Evolutionary conservation across 2,113 vertebrate species (phyloP), one percentile per base, ranked within the genome.

Genomic region (Camelus dromedarius): DNA sequence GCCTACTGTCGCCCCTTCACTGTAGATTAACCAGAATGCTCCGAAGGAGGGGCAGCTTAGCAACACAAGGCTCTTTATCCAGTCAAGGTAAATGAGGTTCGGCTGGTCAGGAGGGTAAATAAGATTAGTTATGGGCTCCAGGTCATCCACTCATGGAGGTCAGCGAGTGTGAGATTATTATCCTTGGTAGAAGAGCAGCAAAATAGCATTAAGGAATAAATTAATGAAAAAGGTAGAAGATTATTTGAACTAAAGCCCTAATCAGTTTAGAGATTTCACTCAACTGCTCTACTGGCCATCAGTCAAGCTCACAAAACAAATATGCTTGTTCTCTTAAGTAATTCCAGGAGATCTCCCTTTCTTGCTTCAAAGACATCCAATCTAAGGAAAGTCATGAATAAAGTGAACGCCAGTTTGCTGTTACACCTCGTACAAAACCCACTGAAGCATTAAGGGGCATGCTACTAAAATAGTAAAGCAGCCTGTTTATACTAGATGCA

Each of bases 221-320:
- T 97, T 96, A 97, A 98, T 97, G 96, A 97, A 98, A 98, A 98
- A 94, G 82, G 92, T 97, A 98, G 91, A 87, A 97, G 97, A 96
- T 91, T 91, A 98, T 98, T 96, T 97, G 96, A 95, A 98, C 91
- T 97, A 98, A 98, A 98, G 96, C 69, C 97, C 96, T 98, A 97
- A 98, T 98, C 48, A 80, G 38, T 96, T 98, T 98, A 98, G 98
- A 98, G 97, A 95, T 97, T 97, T 85, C 48, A 1, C 93, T 97
- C 93, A 95, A 96, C 96, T 94, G 95, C 96, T 97, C 91, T 52
- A 84, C 90, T 77, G 93, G 97, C 97, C 97, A 98, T 46, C 81
- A 97, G 94, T 90, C 95, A 98, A 95, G 38, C 88, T 86, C 95
- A 88, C 81, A 97, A 98, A 98, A 97, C 97, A 96, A 98, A 96